Evolutionary conservation across 2,797 vertebrate species (phyloP).

Genomic region (Pachyuromys duprasi): DNA sequence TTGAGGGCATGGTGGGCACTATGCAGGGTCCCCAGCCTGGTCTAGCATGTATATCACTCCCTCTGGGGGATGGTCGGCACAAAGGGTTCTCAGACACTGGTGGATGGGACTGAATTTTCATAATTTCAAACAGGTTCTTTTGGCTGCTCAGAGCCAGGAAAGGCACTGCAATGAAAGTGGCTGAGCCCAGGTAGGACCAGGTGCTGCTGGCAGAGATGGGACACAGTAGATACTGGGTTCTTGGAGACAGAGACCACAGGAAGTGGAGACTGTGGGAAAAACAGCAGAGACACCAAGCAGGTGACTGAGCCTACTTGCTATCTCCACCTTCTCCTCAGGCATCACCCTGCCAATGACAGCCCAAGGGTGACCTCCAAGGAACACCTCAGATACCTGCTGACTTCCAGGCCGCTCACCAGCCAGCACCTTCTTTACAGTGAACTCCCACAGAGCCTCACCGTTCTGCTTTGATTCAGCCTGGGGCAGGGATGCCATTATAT

Average conservation of each 20-base stretch:
- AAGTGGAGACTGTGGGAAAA: background rate
- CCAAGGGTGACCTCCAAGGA: background rate
- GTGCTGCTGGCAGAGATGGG: too few species aligned
- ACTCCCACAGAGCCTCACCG: background rate
- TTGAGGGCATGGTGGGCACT: fast-evolving
- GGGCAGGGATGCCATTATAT: background rate
- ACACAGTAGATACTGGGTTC: background rate
- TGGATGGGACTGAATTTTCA: background rate
- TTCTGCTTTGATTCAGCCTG: background rate
- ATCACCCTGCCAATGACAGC: background rate
- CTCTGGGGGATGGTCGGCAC: background rate
- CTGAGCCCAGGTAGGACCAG: background rate
- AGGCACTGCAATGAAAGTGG: background rate
- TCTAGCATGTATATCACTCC: background rate
- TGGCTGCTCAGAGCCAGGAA: background rate
- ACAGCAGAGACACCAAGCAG: background rate
- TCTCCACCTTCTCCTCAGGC: too few species aligned
- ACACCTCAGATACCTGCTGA: background rate
- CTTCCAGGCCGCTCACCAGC: background rate
- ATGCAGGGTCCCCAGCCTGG: background rate
- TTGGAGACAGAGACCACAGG: background rate
- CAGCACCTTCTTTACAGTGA: background rate
- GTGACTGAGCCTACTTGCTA: background rate
- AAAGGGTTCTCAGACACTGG: background rate
- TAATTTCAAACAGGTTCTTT: background rate